Conservation (phyloP, 2,113 vertebrate species). For the Phainopepla nitens region DNA sequence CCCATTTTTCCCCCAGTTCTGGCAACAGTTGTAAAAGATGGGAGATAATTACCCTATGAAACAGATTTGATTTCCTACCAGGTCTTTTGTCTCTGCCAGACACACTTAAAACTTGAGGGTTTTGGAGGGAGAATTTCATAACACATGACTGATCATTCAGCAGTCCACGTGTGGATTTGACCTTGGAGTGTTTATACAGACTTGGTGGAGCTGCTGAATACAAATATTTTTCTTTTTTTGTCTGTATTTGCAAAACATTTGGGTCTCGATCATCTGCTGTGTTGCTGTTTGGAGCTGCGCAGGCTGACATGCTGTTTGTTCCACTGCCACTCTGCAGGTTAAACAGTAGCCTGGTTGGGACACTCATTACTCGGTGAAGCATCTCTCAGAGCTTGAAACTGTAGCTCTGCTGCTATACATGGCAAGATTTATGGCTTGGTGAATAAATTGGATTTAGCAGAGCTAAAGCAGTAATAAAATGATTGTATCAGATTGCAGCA, state of each 20-base stretch:
- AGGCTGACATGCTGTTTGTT: fast-evolving
- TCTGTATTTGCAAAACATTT: conserved; percentile 4
- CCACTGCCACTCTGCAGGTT: neutral
- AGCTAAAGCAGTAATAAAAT: conserved; percentile 32
- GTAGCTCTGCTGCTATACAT: neutral
- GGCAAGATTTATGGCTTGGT: conserved; percentile 10
- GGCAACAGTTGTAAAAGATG: neutral
- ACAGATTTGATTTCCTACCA: neutral
- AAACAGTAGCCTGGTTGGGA: neutral
- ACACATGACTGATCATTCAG: neutral
- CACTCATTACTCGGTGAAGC: neutral
- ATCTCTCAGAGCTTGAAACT: neutral
- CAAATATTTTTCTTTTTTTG: neutral
- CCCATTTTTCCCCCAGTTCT: neutral
- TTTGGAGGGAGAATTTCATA: conserved; percentile 15
- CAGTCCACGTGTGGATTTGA: neutral
- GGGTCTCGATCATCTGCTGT: neutral
- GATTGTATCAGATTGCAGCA: neutral
- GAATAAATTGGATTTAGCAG: conserved; percentile 12
- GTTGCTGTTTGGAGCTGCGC: neutral
- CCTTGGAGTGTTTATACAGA: conserved; percentile 19
- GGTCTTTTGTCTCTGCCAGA: neutral
- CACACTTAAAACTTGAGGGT: neutral
- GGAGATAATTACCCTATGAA: conserved; percentile 3
- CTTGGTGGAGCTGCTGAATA: neutral